Evolutionary conservation across 2,113 vertebrate species (phyloP).

Genomic region (Euleptes europaea): DNA sequence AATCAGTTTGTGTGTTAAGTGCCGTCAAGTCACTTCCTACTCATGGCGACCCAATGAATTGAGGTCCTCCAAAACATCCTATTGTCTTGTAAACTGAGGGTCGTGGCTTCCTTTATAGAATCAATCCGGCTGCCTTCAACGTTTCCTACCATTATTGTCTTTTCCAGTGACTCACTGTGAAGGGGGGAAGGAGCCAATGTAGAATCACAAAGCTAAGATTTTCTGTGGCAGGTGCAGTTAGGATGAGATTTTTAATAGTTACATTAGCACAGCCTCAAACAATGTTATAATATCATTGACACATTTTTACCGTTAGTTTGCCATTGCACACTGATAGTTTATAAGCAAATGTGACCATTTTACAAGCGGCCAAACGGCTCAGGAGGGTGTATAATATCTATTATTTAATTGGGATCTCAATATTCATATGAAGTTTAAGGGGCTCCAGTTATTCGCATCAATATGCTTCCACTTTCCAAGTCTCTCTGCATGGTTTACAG

Average conservation of each 20-base stretch:
- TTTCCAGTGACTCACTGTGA: neutral
- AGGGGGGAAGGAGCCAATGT: slow-evolving; percentile 31
- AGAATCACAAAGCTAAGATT: slow-evolving; percentile 27
- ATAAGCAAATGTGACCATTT: slow-evolving; percentile 55
- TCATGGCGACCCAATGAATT: too few relatives aligned
- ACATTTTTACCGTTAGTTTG: neutral
- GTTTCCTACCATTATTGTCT: too few relatives aligned
- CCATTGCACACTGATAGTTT: slow-evolving; percentile 48
- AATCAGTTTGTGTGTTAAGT: too few relatives aligned
- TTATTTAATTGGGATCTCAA: neutral
- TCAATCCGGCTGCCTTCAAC: too few relatives aligned
- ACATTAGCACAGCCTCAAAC: neutral
- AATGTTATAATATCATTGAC: neutral
- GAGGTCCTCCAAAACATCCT: too few relatives aligned
- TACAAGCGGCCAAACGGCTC: neutral
- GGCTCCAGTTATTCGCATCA: neutral
- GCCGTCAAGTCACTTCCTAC: too few relatives aligned
- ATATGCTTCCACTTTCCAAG: neutral
- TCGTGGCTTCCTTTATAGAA: too few relatives aligned
- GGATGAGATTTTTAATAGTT: neutral
- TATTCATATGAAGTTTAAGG: neutral
- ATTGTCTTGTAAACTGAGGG: too few relatives aligned
- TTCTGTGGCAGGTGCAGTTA: neutral
- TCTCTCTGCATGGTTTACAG: neutral
- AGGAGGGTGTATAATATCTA: slow-evolving; percentile 33